Percentiles rank a stretch among this genome's conserved stretches.
phyloP scores from a whole-genome alignment of 2,797 vertebrate species.

The Sarcoramphus papa region DNA sequence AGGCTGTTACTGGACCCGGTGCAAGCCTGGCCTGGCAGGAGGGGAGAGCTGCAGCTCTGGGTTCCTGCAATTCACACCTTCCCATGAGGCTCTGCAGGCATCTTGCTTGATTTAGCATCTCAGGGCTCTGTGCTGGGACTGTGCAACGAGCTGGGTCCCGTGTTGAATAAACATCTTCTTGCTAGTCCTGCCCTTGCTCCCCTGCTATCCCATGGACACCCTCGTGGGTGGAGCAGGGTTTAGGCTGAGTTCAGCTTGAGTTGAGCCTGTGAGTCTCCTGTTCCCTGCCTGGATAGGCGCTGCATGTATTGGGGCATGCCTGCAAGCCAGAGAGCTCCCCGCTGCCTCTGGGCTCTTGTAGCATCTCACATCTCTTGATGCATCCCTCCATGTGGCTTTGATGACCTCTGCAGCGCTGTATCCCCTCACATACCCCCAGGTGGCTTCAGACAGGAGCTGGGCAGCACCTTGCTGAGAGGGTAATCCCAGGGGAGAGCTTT shows the following conservation, averaged over 20 bases:
- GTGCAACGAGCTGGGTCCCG: not conserved
- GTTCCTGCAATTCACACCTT: not conserved
- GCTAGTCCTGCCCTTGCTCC: not conserved
- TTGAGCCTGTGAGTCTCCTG: not conserved
- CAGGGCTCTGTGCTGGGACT: not conserved
- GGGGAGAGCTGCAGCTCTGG: not conserved
- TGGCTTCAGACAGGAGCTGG: not conserved
- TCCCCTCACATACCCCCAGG: not conserved
- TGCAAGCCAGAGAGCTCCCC: not conserved
- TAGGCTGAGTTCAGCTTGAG: not conserved
- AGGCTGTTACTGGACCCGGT: not conserved
- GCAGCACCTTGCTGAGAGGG: not conserved
- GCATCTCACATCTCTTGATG: not conserved
- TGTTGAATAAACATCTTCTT: not conserved
- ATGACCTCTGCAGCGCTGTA: not conserved
- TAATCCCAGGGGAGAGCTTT: not conserved
- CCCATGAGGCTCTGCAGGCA: not conserved
- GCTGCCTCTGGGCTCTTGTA: accelerated
- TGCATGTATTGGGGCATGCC: accelerated
- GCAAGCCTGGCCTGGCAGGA: not conserved
- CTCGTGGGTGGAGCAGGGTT: not conserved
- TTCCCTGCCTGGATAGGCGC: not conserved
- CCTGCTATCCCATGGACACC: not conserved
- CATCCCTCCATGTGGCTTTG: not conserved
- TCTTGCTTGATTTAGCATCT: not conserved